A percentile compares a stretch with the other conserved stretches of the same genome.
Evolutionary conservation across 92 coral and sea anemone genomes (phyloP).

Genomic region (Ricordea florida): DNA sequence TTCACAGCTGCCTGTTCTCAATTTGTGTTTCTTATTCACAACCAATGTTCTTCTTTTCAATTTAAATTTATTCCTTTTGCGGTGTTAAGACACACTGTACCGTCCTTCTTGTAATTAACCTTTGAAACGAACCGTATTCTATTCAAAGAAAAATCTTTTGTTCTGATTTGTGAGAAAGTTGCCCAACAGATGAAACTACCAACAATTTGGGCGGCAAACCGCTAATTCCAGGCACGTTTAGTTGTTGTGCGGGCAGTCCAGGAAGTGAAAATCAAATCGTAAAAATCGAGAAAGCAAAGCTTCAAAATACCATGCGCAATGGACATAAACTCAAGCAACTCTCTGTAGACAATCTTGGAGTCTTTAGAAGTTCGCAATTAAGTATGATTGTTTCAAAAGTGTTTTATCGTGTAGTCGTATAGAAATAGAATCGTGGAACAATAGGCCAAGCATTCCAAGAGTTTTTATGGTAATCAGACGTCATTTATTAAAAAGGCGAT

Average conservation of each 20-base stretch:
- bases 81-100: neutral
- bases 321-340: too few relatives aligned
- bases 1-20: neutral
- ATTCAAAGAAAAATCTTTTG: neutral
- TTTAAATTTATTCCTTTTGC: neutral
- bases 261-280: neutral
- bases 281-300: neutral
- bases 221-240: constrained; percentile 26
- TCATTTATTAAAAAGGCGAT: neutral
- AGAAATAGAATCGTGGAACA: neutral
- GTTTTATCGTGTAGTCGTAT: neutral
- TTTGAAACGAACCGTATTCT: constrained; percentile 3
- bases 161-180: neutral
- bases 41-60: constrained; percentile 5
- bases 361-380: neutral
- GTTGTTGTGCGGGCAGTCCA: neutral
- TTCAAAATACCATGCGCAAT: too few relatives aligned
- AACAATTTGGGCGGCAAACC: constrained; percentile 9
- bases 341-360: neutral
- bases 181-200: neutral
- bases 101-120: constrained; percentile 23
- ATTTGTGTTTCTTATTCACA: constrained; percentile 9
- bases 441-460: neutral
- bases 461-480: constrained; percentile 1
- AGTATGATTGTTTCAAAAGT: constrained; percentile 1